These are phyloP conservation scores for Brachycybe producta DNA, from an alignment of 2,888 invertebrate species.

Conservation along the genomic window DNA sequence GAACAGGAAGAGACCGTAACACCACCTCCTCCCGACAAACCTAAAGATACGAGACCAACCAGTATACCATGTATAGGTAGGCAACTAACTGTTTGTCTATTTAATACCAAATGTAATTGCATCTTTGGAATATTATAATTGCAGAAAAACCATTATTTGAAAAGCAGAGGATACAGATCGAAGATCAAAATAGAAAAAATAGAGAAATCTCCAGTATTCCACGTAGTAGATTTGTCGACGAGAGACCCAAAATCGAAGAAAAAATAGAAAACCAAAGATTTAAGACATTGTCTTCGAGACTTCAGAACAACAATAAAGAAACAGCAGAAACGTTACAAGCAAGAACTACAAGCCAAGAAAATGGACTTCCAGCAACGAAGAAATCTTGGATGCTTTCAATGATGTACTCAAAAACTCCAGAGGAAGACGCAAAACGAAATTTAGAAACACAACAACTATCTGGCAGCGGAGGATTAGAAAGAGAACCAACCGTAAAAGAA, in stretches of 20 bases:
- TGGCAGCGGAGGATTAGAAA: not conserved
- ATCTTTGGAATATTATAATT: not conserved
- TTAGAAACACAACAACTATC: too few relatives aligned
- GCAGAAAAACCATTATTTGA: conserved; percentile 11
- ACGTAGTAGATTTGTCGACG: conserved; percentile 3
- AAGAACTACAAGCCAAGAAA: not conserved
- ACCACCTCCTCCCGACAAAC: not conserved
- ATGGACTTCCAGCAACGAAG: conserved; percentile 23
- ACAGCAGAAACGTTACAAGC: not conserved
- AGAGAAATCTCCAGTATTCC: conserved; percentile 18
- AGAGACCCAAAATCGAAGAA: conserved; percentile 8
- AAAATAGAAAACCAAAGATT: conserved; percentile 16
- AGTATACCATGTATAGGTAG: not conserved
- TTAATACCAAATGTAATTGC: too few relatives aligned
- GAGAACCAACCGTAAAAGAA: not conserved
- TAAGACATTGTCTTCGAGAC: not conserved
- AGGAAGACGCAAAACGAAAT: conserved; percentile 22
- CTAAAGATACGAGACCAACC: conserved; percentile 1
- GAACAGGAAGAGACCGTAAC: conserved; percentile 44
- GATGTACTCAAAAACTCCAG: conserved; percentile 30
- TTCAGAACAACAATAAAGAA: not conserved
- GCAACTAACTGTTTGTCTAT: not conserved
- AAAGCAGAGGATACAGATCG: conserved; percentile 17
- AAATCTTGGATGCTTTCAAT: conserved; percentile 34
- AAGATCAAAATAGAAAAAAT: conserved; percentile 22